Base-by-base conservation (phyloP, 2,888 invertebrate species). In the Leptopilina myrica region DNA sequence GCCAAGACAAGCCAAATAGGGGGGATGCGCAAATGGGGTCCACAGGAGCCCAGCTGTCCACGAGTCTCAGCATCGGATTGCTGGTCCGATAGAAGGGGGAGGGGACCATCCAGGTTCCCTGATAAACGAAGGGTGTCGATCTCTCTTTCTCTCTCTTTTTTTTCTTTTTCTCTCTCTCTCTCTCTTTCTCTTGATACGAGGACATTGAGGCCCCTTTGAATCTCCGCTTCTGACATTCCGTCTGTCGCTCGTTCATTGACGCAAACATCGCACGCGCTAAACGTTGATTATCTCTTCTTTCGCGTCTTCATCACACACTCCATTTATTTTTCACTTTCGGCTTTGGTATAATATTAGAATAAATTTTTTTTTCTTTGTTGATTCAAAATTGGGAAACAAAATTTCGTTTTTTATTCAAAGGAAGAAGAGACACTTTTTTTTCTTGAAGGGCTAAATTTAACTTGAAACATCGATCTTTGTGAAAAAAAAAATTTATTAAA, bases 41-140 rank as follows among this genome's bases (percentile, higher is more conserved):
- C 83, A 76, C 65, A 49, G 76, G 49, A 49, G 49, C 49, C 64
- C 89, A 89, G 89, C 88, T 89, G 82, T 80, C 82, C 84, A 78
- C 76, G 56, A 81, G 80, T 78, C 67, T 77, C 64, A 69, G 79
- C 79, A 49, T 79, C 76, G 66, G 81, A 82, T 79, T 80, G 76
- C 73, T 12, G 49, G 11, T 49, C 9, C 49, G 33, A 9, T 11
- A 11, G 49, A 12, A 49, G 49, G n/a, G 12, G 14, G 53, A 33
- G 73, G 56, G 73, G 73, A 56, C 56, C 73, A 73, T 40, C 73
- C 73, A 73, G 73, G 73, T 62, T 46, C 67, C 56, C 73, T 73
- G 73, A 73, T 73, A 73, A 73, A 59, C 73, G 73, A 73, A 73
- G 73, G 73, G 73, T 73, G 73, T 73, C 73, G 56, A 73, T 73